phyloP scores from a whole-genome alignment of 2,888 invertebrate genomes.

The Mythimna vitellina region DNA sequence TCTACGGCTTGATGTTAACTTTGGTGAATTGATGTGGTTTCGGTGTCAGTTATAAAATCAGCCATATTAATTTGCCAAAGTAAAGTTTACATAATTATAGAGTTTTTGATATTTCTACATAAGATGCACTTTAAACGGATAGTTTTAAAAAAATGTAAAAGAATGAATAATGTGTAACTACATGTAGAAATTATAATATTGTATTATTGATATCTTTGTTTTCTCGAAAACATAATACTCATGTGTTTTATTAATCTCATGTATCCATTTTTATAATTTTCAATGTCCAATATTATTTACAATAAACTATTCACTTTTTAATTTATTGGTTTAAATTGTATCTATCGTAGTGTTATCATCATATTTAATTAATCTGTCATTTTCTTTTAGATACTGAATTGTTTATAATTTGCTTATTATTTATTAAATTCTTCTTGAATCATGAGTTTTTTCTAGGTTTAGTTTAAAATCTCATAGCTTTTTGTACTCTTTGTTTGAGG shows the following conservation, averaged over 20 bases:
- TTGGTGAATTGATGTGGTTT: conserved; percentile 29
- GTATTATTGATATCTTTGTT: conserved; percentile 23
- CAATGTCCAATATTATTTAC: conserved; percentile 17
- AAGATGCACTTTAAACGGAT: conserved; percentile 56
- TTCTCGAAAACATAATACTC: conserved; percentile 32
- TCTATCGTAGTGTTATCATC: conserved; percentile 2
- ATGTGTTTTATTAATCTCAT: conserved; percentile 10
- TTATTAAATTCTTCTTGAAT: not conserved
- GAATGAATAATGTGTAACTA: conserved; percentile 1
- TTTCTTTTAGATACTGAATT: conserved; percentile 8
- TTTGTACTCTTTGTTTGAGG: conserved; percentile 4
- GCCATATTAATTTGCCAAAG: conserved; percentile 20
- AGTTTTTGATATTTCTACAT: conserved; percentile 47
- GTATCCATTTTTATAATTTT: conserved; percentile 9
- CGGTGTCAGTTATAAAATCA: not conserved
- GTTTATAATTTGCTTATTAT: not conserved
- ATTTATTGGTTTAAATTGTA: conserved; percentile 46
- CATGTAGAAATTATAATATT: conserved; percentile 11
- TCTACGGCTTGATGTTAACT: conserved; percentile 10
- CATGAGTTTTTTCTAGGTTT: conserved; percentile 7
- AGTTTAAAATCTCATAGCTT: conserved; percentile 5
- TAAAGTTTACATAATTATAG: conserved; percentile 16
- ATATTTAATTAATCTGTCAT: conserved; percentile 1
- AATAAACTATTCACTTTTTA: conserved; percentile 49
- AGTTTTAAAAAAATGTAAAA: conserved; percentile 42